These are phyloP conservation scores for Dasyornis broadbenti DNA, from an alignment of 2,113 vertebrate species.

Conservation along the genomic window DNA sequence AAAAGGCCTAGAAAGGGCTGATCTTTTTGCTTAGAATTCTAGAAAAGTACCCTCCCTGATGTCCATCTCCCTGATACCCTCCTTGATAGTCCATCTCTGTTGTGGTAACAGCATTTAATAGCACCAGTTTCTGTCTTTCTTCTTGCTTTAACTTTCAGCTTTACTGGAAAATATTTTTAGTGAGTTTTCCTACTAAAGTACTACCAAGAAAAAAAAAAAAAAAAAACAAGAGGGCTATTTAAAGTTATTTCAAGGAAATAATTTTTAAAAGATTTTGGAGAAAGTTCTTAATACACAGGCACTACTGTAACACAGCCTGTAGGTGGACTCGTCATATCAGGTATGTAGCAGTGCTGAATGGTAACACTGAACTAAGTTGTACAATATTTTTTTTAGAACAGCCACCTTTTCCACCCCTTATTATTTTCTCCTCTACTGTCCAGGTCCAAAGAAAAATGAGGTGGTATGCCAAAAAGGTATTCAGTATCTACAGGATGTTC, in stretches of 20 bases:
- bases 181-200: background rate
- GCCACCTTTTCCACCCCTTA: background rate
- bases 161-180: background rate
- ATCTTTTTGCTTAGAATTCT: background rate
- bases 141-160: background rate
- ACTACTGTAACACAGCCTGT: constrained; percentile 38
- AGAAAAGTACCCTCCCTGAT: background rate
- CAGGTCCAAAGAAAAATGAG: constrained; percentile 60
- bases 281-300: background rate
- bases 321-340: constrained; percentile 56
- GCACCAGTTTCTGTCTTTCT: background rate
- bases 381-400: background rate
- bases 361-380: background rate
- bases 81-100: background rate
- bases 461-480: constrained; percentile 57
- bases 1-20: background rate
- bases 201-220: no score
- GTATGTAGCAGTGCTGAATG: background rate
- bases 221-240: background rate
- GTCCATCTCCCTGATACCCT: background rate
- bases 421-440: constrained; percentile 46
- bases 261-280: background rate
- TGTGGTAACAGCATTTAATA: background rate
- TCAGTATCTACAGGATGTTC: constrained; percentile 63
- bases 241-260: background rate